Percentiles rank a stretch among this genome's conserved stretches.
phyloP scores from a whole-genome alignment of 2,797 vertebrate species.

The Pelochelys cantorii region DNA sequence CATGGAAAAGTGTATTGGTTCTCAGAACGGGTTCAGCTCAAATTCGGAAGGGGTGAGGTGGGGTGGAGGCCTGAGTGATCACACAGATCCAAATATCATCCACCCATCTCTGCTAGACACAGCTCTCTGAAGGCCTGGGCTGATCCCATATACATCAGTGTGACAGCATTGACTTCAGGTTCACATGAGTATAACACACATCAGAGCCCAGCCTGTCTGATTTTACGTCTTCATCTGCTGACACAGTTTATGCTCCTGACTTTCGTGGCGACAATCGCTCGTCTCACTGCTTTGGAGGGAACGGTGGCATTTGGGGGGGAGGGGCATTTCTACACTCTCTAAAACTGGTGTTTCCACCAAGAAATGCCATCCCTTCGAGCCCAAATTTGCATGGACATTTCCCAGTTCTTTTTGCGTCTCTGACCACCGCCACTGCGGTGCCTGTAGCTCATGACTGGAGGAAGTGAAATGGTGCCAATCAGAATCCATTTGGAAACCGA shows the following conservation, averaged over 20 bases:
- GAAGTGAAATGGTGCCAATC: not conserved
- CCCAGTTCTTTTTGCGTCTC: not conserved
- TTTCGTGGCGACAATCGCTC: not conserved
- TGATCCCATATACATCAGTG: not conserved
- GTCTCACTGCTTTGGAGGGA: not conserved
- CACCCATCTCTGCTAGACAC: rapidly evolving
- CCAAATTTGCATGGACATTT: rapidly evolving
- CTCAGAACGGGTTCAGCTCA: not conserved
- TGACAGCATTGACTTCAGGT: not conserved
- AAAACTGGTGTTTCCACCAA: rapidly evolving
- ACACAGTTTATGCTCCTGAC: not conserved
- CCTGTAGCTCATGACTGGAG: not conserved
- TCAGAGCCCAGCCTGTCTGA: not conserved
- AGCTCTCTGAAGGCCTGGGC: not conserved
- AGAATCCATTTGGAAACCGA: not conserved
- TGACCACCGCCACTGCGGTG: not conserved
- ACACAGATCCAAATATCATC: not conserved
- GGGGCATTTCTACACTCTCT: not conserved
- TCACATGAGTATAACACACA: not conserved
- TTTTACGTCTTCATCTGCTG: not conserved
- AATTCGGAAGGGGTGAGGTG: too few relatives aligned
- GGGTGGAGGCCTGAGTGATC: not conserved
- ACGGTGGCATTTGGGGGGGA: not conserved
- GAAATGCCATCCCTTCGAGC: rapidly evolving
- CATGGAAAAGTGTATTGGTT: not conserved